Conservation (phyloP, 2,113 vertebrate genomes). For the Lampris megalopsis region DNA sequence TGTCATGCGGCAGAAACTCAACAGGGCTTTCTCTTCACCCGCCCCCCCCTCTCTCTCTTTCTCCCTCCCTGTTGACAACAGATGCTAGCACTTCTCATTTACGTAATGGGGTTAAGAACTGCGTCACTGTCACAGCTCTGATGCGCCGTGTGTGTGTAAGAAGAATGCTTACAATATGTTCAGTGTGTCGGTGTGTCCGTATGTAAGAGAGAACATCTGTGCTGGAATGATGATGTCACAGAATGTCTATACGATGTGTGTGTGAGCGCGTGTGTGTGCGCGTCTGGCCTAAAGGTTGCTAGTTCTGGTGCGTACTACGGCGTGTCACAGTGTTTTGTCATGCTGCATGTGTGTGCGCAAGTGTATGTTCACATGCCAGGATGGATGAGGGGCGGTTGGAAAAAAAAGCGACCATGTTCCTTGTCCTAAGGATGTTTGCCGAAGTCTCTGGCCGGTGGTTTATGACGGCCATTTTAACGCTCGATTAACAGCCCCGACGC, state of each 20-base stretch:
- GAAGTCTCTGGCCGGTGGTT: constrained; percentile 68
- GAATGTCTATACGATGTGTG: constrained; percentile 34
- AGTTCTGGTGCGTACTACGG: not conserved
- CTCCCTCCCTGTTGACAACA: constrained; percentile 55
- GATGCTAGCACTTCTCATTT: constrained; percentile 72
- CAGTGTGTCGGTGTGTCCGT: constrained; percentile 42
- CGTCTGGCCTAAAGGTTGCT: not conserved
- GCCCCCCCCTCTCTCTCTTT: constrained; percentile 20
- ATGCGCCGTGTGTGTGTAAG: constrained; percentile 55
- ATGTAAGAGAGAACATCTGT: constrained; percentile 73
- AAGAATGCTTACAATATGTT: constrained; percentile 48
- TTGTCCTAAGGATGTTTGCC: constrained; percentile 64
- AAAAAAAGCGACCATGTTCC: constrained; percentile 28
- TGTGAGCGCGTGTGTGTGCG: constrained; percentile 22
- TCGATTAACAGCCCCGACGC: constrained; percentile 74
- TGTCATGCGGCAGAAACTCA: constrained; percentile 49
- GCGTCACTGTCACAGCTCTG: constrained; percentile 60
- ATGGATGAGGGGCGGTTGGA: constrained; percentile 29
- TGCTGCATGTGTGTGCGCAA: constrained; percentile 12
- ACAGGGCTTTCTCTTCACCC: not conserved
- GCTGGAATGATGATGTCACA: constrained; percentile 61
- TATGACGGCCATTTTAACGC: constrained; percentile 77
- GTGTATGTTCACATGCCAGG: constrained; percentile 26
- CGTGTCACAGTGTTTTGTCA: constrained; percentile 4
- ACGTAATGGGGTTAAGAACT: constrained; percentile 54